These are phyloP conservation scores for Anniella stebbinsi DNA, from an alignment of 2,797 vertebrate genomes.

Conservation along the genomic window DNA sequence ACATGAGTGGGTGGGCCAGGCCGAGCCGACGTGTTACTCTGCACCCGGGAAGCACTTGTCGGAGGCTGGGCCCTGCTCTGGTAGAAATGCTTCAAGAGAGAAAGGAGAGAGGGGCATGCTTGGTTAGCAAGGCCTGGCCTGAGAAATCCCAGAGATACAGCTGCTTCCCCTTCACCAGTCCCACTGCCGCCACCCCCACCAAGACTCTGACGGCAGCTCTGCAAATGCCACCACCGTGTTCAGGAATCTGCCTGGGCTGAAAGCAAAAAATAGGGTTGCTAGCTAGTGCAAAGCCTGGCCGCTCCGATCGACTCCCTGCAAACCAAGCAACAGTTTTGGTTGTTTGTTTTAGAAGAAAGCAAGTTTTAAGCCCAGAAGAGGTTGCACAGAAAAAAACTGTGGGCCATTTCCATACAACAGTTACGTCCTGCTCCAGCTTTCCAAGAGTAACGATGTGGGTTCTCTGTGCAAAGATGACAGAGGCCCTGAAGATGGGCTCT, in stretches of 20 bases:
- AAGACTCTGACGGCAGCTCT: not conserved
- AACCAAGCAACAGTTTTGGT: not conserved
- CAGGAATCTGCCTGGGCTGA: not conserved
- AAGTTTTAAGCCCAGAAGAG: not conserved
- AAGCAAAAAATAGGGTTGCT: not conserved
- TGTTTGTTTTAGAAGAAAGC: not conserved
- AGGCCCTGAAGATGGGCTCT: too few species aligned
- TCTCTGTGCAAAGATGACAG: not conserved
- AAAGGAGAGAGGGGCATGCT: constrained; percentile 59
- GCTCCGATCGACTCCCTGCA: not conserved
- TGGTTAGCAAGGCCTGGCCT: constrained; percentile 36
- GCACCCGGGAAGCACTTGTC: constrained; percentile 87
- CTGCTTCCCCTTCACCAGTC: constrained; percentile 38
- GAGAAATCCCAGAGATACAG: not conserved
- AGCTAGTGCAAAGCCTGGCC: not conserved
- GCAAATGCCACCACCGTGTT: too few species aligned
- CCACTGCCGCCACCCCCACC: not conserved
- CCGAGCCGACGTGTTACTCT: constrained; percentile 87
- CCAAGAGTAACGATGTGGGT: not conserved
- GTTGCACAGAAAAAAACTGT: not conserved
- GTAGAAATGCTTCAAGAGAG: constrained; percentile 89
- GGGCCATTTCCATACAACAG: not conserved
- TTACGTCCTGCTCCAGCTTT: not conserved
- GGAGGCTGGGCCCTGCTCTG: constrained; percentile 89
- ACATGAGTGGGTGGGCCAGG: constrained; percentile 92